Evolutionary conservation across 1,140 invertebrate genomes (phyloP).

Genomic region (Cydia fagiglandana): DNA sequence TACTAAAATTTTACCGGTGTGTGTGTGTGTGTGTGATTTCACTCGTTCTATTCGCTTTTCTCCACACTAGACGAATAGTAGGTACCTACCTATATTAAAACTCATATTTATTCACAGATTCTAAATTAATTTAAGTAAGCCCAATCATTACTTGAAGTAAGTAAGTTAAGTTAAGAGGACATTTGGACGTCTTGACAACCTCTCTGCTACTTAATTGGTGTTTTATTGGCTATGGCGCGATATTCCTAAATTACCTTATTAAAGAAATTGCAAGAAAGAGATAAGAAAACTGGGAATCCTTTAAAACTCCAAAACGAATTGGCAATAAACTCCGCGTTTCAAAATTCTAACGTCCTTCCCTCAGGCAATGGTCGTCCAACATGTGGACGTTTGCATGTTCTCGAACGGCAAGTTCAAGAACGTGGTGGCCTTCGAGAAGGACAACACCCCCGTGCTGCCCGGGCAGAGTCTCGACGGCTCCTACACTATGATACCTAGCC

Average conservation of each 20-base stretch:
- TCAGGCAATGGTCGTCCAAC: conserved; percentile 93
- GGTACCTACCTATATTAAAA: too few relatives aligned
- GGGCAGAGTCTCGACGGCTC: conserved; percentile 82
- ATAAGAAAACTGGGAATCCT: not conserved
- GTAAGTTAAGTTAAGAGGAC: too few relatives aligned
- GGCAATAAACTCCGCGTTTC: not conserved
- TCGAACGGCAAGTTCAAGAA: conserved; percentile 99
- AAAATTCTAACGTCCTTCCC: conserved; percentile 30
- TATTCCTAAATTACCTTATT: not conserved
- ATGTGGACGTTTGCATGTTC: conserved; percentile 99
- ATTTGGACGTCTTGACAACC: too few relatives aligned
- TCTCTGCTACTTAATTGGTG: not conserved
- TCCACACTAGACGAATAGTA: too few relatives aligned
- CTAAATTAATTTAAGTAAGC: too few relatives aligned
- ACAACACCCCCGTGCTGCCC: conserved; percentile 83
- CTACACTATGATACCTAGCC: conserved; percentile 84
- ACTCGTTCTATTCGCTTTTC: too few relatives aligned
- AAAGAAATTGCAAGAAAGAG: not conserved
- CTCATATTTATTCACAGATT: too few relatives aligned
- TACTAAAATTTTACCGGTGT: too few relatives aligned
- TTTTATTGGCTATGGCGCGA: not conserved
- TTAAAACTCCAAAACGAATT: not conserved
- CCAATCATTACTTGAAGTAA: too few relatives aligned
- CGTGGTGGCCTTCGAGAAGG: conserved; percentile 93
- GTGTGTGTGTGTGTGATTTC: too few relatives aligned